These are phyloP conservation scores for Alloscopus bannaensis DNA, from an alignment of 2,888 invertebrate species.

Conservation along the genomic window DNA sequence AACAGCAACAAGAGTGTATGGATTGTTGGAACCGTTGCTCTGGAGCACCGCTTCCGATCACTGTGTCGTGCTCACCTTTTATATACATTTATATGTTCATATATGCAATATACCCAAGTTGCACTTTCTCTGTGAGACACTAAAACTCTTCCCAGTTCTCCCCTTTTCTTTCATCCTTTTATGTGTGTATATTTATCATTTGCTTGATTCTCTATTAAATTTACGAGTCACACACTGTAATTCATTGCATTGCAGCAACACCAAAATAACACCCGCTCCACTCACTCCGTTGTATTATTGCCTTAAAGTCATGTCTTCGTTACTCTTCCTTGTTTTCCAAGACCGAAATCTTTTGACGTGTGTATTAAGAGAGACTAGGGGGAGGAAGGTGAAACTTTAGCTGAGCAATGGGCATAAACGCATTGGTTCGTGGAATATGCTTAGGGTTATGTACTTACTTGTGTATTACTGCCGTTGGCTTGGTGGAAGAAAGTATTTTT, in stretches of 20 bases:
- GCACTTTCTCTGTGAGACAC: not conserved
- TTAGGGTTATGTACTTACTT: constrained; percentile 20
- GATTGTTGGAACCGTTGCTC: not conserved
- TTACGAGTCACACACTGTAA: constrained; percentile 22
- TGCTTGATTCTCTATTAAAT: constrained; percentile 31
- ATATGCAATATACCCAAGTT: constrained; percentile 3
- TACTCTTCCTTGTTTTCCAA: constrained; percentile 10
- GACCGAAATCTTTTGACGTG: too few species aligned
- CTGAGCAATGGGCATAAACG: too few species aligned
- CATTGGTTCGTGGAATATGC: too few species aligned
- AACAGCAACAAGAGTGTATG: constrained; percentile 17
- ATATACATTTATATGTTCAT: constrained; percentile 14
- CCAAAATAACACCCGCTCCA: constrained; percentile 21
- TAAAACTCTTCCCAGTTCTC: not conserved
- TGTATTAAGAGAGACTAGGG: too few species aligned
- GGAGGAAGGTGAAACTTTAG: too few species aligned
- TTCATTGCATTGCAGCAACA: constrained; percentile 20
- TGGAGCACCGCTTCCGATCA: too few species aligned
- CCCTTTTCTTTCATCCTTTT: constrained; percentile 3
- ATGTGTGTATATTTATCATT: constrained; percentile 3
- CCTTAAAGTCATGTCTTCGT: constrained; percentile 37
- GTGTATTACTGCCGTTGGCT: not conserved
- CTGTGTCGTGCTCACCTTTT: too few species aligned
- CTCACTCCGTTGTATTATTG: constrained; percentile 4
- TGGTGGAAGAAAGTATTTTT: not conserved